Conservation (phyloP, 2,113 vertebrate genomes). For the Indicator indicator region DNA sequence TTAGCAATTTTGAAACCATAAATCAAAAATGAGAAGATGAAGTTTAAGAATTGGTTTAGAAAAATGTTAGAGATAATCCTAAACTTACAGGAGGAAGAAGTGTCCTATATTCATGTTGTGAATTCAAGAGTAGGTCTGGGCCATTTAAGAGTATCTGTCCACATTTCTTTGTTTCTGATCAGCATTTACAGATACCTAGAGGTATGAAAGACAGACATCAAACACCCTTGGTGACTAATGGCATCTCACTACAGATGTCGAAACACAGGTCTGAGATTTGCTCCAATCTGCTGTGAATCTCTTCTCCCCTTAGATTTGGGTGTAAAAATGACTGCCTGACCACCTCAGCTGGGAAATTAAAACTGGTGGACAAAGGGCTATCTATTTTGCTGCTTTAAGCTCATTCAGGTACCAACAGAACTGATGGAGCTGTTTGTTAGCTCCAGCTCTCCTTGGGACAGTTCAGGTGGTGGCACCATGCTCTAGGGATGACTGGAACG, state of each 20-base stretch:
- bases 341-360: not conserved
- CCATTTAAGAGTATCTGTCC: not conserved
- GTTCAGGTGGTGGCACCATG: not conserved
- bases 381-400: not conserved
- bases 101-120: not conserved
- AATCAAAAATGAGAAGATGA: not conserved
- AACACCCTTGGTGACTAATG: not conserved
- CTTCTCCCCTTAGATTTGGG: not conserved
- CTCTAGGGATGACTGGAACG: not conserved
- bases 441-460: not conserved
- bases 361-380: not conserved
- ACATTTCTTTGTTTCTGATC: not conserved
- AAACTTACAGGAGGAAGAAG: not conserved
- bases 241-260: not conserved
- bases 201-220: not conserved
- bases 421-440: not conserved
- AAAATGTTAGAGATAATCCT: not conserved
- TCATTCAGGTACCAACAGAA: not conserved
- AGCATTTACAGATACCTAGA: not conserved
- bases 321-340: not conserved
- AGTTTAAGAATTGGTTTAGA: not conserved
- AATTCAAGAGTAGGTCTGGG: fast-evolving
- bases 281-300: not conserved
- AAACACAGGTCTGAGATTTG: not conserved
- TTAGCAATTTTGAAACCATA: not conserved